phyloP scores from a whole-genome alignment of 2,888 invertebrate genomes.

The Nysson spinosus region DNA sequence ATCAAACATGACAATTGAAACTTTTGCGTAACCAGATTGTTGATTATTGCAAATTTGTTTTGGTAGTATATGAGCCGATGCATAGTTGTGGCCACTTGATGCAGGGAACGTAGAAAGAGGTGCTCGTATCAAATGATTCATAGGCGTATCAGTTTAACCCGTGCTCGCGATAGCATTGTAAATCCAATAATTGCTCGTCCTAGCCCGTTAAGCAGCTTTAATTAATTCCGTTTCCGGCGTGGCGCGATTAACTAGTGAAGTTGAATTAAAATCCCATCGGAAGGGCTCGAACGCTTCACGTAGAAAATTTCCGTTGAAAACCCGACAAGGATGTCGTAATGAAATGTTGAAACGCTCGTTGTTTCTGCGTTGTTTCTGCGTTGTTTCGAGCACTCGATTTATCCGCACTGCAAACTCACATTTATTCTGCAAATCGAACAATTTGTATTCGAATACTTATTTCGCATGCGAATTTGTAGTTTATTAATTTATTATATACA shows the following conservation, averaged over 20 bases:
- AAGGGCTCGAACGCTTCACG: conserved; percentile 14
- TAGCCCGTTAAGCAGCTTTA: conserved; percentile 59
- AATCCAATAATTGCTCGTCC: conserved; percentile 61
- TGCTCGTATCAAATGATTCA: conserved; percentile 38
- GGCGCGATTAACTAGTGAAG: conserved; percentile 56
- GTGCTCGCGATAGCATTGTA: conserved; percentile 56
- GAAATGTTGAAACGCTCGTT: background rate
- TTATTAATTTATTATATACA: too few species aligned
- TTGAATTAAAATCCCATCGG: conserved; percentile 63
- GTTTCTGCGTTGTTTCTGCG: background rate
- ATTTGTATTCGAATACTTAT: too few species aligned
- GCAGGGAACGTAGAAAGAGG: conserved; percentile 15
- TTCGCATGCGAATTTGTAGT: too few species aligned
- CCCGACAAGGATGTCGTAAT: background rate
- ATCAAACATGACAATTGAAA: too few species aligned
- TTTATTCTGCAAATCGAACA: too few species aligned
- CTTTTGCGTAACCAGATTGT: too few species aligned
- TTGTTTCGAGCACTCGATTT: too few species aligned
- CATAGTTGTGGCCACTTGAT: too few species aligned
- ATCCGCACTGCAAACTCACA: too few species aligned
- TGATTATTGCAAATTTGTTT: too few species aligned
- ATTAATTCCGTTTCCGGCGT: conserved; percentile 60
- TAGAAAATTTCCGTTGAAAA: background rate
- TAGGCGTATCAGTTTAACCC: conserved; percentile 55
- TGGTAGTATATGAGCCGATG: too few species aligned